Conservation (phyloP, 2,888 invertebrate genomes). For the Acrobasis consociella region DNA sequence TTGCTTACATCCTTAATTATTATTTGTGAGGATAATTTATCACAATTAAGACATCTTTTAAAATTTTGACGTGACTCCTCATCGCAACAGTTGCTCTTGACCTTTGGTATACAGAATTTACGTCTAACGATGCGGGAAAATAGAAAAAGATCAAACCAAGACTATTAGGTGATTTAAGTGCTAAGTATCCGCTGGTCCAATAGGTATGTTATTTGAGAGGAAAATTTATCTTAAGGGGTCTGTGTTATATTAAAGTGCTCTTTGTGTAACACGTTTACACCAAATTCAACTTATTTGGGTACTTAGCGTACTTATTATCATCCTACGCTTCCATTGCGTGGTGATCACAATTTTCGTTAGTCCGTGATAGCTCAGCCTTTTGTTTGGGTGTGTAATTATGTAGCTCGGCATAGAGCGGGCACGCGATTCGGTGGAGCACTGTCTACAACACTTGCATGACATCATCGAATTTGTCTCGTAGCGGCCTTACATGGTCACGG, state of each 20-base stretch:
- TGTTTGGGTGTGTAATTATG: conserved; percentile 66
- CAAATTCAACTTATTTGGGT: conserved; percentile 1
- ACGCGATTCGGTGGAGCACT: conserved; percentile 38
- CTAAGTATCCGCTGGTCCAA: not conserved
- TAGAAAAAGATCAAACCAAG: conserved; percentile 32
- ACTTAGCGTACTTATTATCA: conserved; percentile 55
- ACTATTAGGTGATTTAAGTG: conserved; percentile 21
- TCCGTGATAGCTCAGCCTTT: conserved; percentile 57
- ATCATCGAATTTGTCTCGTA: conserved; percentile 66
- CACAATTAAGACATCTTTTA: conserved; percentile 59
- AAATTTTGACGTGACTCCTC: conserved; percentile 49
- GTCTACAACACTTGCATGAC: conserved; percentile 55
- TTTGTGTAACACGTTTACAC: conserved; percentile 32
- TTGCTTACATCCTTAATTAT: conserved; percentile 53
- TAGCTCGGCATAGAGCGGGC: conserved; percentile 37
- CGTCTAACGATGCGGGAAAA: conserved; percentile 16
- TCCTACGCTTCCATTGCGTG: conserved; percentile 69
- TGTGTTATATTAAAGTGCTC: too few species aligned
- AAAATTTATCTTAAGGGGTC: not conserved
- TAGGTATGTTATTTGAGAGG: not conserved
- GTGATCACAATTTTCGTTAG: conserved; percentile 71
- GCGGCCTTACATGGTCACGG: conserved; percentile 72
- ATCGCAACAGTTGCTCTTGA: conserved; percentile 46
- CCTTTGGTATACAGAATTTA: conserved; percentile 43
- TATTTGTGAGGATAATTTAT: conserved; percentile 65